phyloP scores from a whole-genome alignment of 2,888 invertebrate species.

The Tholera decimalis region DNA sequence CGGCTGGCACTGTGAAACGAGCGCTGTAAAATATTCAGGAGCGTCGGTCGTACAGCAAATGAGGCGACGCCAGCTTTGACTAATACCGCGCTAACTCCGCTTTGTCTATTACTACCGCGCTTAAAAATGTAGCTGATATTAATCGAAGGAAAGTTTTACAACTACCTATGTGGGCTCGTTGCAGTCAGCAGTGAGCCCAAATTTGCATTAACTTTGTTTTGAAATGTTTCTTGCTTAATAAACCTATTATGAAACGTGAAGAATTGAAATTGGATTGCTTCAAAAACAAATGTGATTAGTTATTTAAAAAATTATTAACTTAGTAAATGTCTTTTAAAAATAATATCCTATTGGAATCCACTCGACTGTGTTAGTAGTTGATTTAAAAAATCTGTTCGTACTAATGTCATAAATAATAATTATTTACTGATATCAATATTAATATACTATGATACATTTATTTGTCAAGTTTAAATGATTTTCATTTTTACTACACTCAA shows the following conservation, averaged over 20 bases:
- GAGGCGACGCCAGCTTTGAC: conserved; percentile 34
- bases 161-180: not conserved
- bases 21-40: conserved; percentile 59
- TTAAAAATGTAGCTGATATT: conserved; percentile 23
- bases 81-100: conserved; percentile 30
- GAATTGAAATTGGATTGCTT: too few species aligned
- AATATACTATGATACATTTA: not conserved
- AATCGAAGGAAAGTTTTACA: conserved; percentile 20
- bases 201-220: too few species aligned
- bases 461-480: not conserved
- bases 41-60: conserved; percentile 27
- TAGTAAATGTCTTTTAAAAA: not conserved
- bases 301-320: not conserved
- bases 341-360: not conserved
- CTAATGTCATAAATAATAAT: not conserved
- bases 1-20: conserved; percentile 17
- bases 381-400: not conserved
- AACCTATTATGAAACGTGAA: too few species aligned
- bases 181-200: too few species aligned
- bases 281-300: too few species aligned
- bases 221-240: too few species aligned
- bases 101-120: conserved; percentile 13
- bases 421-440: not conserved
- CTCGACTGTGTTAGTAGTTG: not conserved
- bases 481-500: not conserved